phyloP scores from a whole-genome alignment of 1,140 invertebrate species.

The Pachypeltis micranthus region DNA sequence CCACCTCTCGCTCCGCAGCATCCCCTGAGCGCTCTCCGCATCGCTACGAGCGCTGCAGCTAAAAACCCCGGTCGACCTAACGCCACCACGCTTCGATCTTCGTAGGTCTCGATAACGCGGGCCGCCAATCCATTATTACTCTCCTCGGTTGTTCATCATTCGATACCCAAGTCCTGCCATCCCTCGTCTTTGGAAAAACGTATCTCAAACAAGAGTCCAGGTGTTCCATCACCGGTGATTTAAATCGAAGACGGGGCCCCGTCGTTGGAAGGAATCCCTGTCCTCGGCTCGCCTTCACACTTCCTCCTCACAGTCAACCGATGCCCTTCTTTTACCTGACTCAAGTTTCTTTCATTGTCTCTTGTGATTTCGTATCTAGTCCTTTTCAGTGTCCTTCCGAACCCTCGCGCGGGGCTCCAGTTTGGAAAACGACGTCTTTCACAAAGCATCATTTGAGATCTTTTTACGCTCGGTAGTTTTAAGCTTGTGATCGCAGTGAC shows the following conservation, averaged over 20 bases:
- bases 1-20: neutral
- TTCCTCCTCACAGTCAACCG: no score
- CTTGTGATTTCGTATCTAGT: neutral
- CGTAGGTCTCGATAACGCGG: no score
- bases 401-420: no score
- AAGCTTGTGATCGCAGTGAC: no score
- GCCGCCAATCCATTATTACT: neutral
- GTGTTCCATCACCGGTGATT: conserved; percentile 6
- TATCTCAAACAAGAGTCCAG: neutral
- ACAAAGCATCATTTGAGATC: no score
- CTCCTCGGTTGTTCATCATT: conserved; percentile 1
- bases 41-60: neutral
- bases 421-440: no score
- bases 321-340: neutral
- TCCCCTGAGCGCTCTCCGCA: neutral
- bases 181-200: neutral
- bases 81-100: neutral
- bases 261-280: neutral
- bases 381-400: no score
- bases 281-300: neutral
- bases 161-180: neutral
- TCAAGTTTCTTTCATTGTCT: neutral
- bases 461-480: no score
- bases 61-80: neutral
- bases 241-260: neutral